Evolutionary conservation across 37 sponge, comb jelly and placozoan genomes (phyloP), one percentile per base, ranked within the genome.

Genomic region (Eunapius fragilis): DNA sequence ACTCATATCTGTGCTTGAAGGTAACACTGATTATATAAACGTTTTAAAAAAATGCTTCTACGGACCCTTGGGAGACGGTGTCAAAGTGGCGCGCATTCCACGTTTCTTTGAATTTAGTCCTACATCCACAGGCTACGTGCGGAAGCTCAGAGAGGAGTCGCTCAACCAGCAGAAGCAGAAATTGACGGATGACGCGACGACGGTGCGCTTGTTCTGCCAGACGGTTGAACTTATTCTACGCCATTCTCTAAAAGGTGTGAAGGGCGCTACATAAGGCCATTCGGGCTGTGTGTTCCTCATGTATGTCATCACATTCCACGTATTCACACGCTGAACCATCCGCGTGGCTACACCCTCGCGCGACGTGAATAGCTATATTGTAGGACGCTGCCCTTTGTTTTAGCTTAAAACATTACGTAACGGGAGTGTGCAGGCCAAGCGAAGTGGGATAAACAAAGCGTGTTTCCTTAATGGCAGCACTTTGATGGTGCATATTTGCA

Each of bases 201-300:
- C 91, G 37, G 86, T 94, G 68, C 37, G 68, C 13, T 86, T 76
- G 49, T 58, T 94, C 73, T 94, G 95, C 67, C 68, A 80, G 28
- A 81, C 67, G 14, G 69, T 94, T 49, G 95, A 94, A 78, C 50
- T 48, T 0, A 70, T 90, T 19, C 79, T 94, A 30, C 50, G 95
- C 30, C 89, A 94, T 72, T 83, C 86, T 31, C 91, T 91, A 81
- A 91, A 91, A 91, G 95, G 95, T 94, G 70, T 11, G 78, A 28
- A 19, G 3, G 7, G 4, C 9, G 4, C 47, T 4, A 4, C 22
- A 58, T 58, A 17, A 58, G 14, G 58, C 58, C 14, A 58, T 19
- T 4, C 58, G 58, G 58, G 58, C 58, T 58, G 14, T 58, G 58
- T 58, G 14, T 58, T 45, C 9, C 4, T 9, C 9, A 45, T 4